Conservation (phyloP, 2,888 invertebrate genomes). For the Calliphora vomitoria region DNA sequence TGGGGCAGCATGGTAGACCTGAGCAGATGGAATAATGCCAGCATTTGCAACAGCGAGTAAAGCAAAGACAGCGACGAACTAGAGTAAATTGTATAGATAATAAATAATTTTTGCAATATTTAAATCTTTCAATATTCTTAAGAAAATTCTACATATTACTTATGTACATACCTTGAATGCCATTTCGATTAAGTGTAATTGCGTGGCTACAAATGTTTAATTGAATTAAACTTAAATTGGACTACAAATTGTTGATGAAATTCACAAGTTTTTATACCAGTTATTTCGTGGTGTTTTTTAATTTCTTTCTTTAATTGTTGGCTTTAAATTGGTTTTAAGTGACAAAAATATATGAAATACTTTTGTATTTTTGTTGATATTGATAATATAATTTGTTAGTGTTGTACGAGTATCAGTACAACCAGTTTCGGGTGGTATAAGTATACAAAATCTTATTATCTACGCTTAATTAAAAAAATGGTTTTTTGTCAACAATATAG, state of each 20-base stretch:
- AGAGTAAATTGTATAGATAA: constrained; percentile 76
- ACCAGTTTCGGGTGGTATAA: neutral
- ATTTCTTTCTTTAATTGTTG: neutral
- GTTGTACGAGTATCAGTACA: neutral
- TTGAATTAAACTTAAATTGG: neutral
- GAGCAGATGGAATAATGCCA: constrained; percentile 76
- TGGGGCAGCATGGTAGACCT: constrained; percentile 76
- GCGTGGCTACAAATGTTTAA: neutral
- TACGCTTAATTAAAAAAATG: neutral
- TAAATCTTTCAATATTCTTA: neutral
- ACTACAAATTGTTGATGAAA: neutral
- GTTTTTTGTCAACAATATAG: neutral
- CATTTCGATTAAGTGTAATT: neutral
- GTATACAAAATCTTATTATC: constrained; percentile 2
- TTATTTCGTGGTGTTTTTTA: neutral
- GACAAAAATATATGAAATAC: neutral
- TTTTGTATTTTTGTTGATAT: neutral
- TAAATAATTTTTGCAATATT: neutral
- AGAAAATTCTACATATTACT: neutral
- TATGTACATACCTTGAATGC: neutral
- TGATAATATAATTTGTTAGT: neutral
- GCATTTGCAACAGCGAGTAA: constrained; percentile 76
- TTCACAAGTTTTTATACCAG: constrained; percentile 7
- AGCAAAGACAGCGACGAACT: constrained; percentile 75
- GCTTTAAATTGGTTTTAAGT: neutral